Base-by-base conservation (phyloP, 2,888 invertebrate species). In the Notocelia uddmanniana region DNA sequence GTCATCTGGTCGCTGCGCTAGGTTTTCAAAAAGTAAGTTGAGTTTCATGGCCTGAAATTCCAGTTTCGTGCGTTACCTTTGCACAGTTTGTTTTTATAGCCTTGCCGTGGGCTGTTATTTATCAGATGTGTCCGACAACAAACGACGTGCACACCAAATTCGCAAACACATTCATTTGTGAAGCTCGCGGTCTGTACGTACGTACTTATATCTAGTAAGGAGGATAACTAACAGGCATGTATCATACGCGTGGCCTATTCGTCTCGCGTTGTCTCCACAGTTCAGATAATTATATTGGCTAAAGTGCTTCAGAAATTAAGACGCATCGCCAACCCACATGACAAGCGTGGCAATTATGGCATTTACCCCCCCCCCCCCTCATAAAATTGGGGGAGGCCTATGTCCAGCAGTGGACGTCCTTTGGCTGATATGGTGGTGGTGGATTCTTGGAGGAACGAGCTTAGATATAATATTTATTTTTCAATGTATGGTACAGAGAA, bases 131-230 rank as follows among this genome's bases (percentile, higher is more conserved):
- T 82, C 81, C 85, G 85, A 83, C 87, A 83, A 82, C 79, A 83
- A 85, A 86, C 85, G 84, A 86, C 87, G 88, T 84, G 66, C 58
- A 66, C 63, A 85, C 85, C 85, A 85, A 87, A 85, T n/a, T n/a
- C n/a, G n/a, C n/a, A n/a, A n/a, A n/a, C n/a, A n/a, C 86, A 87
- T 90, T 89, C 89, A 87, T 89, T 88, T 85, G 83, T 78, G 81
- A 77, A 78, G 79, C 82, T 81, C 80, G 55, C 55, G 13, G 37
- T 11, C 34, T 11, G 19, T 64, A 54, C 34, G 37, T 23, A 31
- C 48, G 45, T 58, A 70, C 19, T 15, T 55, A 55, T n/a, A 23
- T 55, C 55, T 55, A n/a, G 59, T 59, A 18, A 10, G 19, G 31
- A 13, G 26, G 15, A 50, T 69, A 63, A 31, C 70, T 55, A n/a